Evolutionary conservation across 2,888 invertebrate genomes (phyloP).

Genomic region (Tryphoninae sp.): DNA sequence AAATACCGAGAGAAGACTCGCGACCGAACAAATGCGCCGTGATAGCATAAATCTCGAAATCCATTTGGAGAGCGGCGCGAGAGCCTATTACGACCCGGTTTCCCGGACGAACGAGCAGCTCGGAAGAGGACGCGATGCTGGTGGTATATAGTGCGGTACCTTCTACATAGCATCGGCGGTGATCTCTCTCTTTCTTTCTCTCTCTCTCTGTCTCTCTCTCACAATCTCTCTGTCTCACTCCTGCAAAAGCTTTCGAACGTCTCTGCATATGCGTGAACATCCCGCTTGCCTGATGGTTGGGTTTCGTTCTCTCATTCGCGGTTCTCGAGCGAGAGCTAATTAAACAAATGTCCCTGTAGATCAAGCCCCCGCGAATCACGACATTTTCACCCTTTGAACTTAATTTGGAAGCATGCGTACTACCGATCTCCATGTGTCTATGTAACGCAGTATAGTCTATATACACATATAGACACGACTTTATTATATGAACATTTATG

Average conservation of each 20-base stretch:
- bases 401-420: constrained; percentile 68
- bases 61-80: constrained; percentile 80
- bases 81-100: constrained; percentile 76
- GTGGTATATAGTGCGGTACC: constrained; percentile 45
- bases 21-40: constrained; percentile 79
- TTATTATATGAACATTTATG: background rate
- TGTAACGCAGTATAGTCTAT: constrained; percentile 5
- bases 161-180: constrained; percentile 26
- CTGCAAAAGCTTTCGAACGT: constrained; percentile 56
- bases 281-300: constrained; percentile 23
- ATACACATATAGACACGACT: background rate
- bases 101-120: constrained; percentile 67
- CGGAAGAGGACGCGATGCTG: constrained; percentile 58
- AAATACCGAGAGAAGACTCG: constrained; percentile 67
- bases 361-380: constrained; percentile 71
- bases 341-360: constrained; percentile 78
- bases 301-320: constrained; percentile 17
- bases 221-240: constrained; percentile 12
- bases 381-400: constrained; percentile 75
- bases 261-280: constrained; percentile 59
- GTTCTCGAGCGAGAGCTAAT: constrained; percentile 75
- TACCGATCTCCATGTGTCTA: constrained; percentile 35
- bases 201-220: constrained; percentile 6
- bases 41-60: constrained; percentile 81
- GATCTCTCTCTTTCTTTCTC: constrained; percentile 6